These are phyloP conservation scores for Cynodonichthys magdalenae DNA, from an alignment of 2,797 vertebrate species.

Conservation along the genomic window DNA sequence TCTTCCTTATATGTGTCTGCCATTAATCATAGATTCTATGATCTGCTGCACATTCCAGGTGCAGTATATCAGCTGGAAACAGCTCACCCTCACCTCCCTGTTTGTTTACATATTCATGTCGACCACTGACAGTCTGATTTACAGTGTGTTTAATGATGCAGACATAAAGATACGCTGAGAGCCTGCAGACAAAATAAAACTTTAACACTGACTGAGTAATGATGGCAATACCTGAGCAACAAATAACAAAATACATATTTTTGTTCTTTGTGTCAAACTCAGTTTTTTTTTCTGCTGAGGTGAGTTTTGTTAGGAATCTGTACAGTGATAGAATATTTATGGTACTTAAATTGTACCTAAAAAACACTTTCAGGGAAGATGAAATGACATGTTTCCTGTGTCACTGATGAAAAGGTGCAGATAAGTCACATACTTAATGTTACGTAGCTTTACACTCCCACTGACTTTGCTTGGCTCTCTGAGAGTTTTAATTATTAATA, in stretches of 20 bases:
- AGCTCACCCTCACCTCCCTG: not conserved
- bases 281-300: too few relatives aligned
- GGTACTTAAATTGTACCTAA: too few relatives aligned
- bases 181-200: not conserved
- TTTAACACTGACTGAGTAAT: conserved; percentile 6
- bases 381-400: too few relatives aligned
- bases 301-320: too few relatives aligned
- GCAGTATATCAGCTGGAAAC: not conserved
- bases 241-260: not conserved
- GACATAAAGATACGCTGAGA: conserved; percentile 24
- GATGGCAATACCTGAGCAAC: conserved; percentile 1
- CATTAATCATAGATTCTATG: not conserved
- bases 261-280: not conserved
- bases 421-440: not conserved
- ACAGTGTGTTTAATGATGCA: conserved; percentile 21
- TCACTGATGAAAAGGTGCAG: too few relatives aligned
- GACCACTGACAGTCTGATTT: conserved; percentile 45
- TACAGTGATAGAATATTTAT: too few relatives aligned
- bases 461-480: not conserved
- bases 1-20: not conserved
- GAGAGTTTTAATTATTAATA: not conserved
- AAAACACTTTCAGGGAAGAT: too few relatives aligned
- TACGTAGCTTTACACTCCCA: not conserved
- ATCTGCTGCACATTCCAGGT: too few relatives aligned
- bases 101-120: conserved; percentile 34